Evolutionary conservation across 1,140 invertebrate species (phyloP).

Genomic region (Lethocerus indicus): DNA sequence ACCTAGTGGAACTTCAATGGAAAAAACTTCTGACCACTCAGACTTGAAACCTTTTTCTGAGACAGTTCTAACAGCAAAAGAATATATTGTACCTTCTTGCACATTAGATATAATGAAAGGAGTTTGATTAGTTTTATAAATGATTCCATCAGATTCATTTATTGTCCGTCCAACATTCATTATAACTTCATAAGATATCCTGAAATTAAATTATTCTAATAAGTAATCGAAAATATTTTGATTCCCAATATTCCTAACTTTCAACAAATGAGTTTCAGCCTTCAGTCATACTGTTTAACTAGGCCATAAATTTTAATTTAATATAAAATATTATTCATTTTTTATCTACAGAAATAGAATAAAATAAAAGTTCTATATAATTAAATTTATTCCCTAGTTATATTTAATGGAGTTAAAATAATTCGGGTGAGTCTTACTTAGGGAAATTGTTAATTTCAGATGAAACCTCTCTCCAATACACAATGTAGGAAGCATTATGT

Average conservation of each 20-base stretch:
- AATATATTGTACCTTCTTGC: conserved; percentile 32
- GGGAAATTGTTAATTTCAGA: neutral
- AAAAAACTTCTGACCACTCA: conserved; percentile 37
- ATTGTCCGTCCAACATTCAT: conserved; percentile 35
- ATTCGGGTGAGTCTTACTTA: conserved; percentile 9
- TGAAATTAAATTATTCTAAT: too few species aligned
- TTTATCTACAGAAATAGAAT: too few species aligned
- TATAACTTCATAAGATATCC: conserved; percentile 42
- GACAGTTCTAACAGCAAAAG: conserved; percentile 41
- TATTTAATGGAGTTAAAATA: neutral
- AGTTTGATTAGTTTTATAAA: conserved; percentile 28
- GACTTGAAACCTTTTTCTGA: conserved; percentile 46
- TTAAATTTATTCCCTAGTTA: too few species aligned
- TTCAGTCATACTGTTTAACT: too few species aligned
- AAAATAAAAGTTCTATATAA: too few species aligned
- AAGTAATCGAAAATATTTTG: too few species aligned
- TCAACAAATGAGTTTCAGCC: too few species aligned
- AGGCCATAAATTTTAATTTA: too few species aligned
- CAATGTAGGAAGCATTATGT: conserved; percentile 36
- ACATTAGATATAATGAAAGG: conserved; percentile 36
- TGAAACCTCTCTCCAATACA: conserved; percentile 37
- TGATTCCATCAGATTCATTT: conserved; percentile 30
- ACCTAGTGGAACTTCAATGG: conserved; percentile 28
- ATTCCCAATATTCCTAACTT: too few species aligned
- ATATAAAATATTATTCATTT: too few species aligned